Base-by-base conservation (phyloP, 2,113 vertebrate species). In the Anoplopoma fimbria region DNA sequence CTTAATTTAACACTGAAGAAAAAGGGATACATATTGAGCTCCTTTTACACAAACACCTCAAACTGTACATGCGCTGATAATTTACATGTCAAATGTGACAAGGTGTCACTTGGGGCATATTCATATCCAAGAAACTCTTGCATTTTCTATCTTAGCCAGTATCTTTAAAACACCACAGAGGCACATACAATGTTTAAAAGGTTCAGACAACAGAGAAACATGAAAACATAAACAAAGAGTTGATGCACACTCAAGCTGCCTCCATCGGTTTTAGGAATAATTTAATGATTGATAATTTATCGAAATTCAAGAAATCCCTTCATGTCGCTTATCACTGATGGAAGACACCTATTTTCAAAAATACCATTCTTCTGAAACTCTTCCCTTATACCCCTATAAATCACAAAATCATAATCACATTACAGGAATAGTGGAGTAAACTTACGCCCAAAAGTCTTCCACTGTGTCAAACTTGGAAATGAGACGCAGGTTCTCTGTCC, bases 401-500 rank as follows among this genome's bases (percentile, higher is more conserved):
- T 40, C 25, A 49, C 12, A 45, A 68, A 49, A 45, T 27, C 13
- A 38, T 31, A 27, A 47, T 45, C 25, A 21, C 3, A 40, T 45
- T 45, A 53, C 19, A 84, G 8, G 10, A 45, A 29, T n/a, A 49
- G 12, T 9, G 17, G 51, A 57, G 40, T 45, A 79, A 29, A 94
- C 96, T 94, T 95, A 96, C 96, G 96, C 96, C 96, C 96, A 96
- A 85, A 96, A 96, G 87, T 96, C 96, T 87, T 96, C 96, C 88
- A 96, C 96, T 69, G 96, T 96, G 89, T 96, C 95, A 93, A 96
- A 96, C 80, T 96, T 96, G 84, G 95, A 95, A 88, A 96, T 96
- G 79, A 96, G 94, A 89, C 96, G 95, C 84, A 96, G 60, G 79
- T 96, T 96, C 88, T 96, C 96, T 38, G 94, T 95, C 96, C 96